These are phyloP conservation scores for Corydoras maculifer DNA, from an alignment of 2,113 vertebrate genomes.

Conservation along the genomic window DNA sequence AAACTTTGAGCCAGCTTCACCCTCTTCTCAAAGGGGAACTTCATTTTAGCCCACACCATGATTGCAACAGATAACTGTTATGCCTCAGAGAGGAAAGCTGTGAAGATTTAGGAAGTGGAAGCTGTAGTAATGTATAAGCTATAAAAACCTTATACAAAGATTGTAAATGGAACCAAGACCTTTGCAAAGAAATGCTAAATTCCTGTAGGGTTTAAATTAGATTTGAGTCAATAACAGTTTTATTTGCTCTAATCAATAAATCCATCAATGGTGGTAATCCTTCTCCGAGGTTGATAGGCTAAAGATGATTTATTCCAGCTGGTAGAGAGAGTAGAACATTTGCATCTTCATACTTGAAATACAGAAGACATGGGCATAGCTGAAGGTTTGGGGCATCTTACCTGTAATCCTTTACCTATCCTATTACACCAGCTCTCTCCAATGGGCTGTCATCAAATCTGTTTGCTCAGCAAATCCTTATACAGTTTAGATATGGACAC, in stretches of 20 bases:
- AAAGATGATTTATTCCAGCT: slow-evolving; percentile 42
- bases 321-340: slow-evolving; percentile 44
- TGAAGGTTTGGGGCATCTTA: slow-evolving; percentile 55
- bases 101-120: slow-evolving; percentile 4
- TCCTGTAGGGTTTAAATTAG: slow-evolving; percentile 10
- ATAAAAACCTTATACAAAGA: too few species aligned
- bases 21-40: slow-evolving; percentile 72
- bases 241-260: slow-evolving; percentile 3
- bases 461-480: slow-evolving; percentile 61
- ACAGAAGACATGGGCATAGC: slow-evolving; percentile 60
- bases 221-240: slow-evolving; percentile 4
- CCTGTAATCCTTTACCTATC: slow-evolving; percentile 64
- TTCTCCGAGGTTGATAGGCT: slow-evolving; percentile 39
- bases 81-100: slow-evolving; percentile 13
- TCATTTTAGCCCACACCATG: slow-evolving; percentile 76
- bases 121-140: background rate
- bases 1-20: slow-evolving; percentile 73
- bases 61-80: slow-evolving; percentile 38
- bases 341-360: slow-evolving; percentile 60
- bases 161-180: background rate
- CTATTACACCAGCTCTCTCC: slow-evolving; percentile 61
- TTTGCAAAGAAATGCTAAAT: background rate
- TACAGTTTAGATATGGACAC: background rate
- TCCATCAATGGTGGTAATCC: slow-evolving; percentile 35
- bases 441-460: slow-evolving; percentile 56